These are phyloP conservation scores for Huso huso DNA, from an alignment of 2,797 vertebrate species.

Conservation along the genomic window DNA sequence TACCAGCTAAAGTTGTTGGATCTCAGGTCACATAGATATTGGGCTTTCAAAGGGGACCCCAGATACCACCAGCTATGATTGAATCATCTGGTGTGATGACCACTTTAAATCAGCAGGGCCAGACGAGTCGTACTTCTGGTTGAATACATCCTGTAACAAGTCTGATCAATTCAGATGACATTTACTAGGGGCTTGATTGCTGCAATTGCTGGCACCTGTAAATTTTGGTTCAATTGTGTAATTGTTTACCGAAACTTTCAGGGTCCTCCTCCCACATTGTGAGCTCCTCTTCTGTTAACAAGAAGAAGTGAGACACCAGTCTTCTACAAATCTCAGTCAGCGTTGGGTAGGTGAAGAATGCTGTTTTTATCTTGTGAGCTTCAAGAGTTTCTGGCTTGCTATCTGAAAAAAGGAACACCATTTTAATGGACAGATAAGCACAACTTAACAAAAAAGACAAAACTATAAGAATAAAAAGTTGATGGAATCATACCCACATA, in stretches of 20 bases:
- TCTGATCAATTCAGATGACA: too few relatives aligned
- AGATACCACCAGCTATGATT: too few relatives aligned
- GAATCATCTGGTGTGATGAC: too few relatives aligned
- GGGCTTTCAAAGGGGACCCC: neutral
- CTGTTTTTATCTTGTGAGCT: slow-evolving; percentile 89
- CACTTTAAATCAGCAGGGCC: too few relatives aligned
- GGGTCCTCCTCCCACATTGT: slow-evolving; percentile 97
- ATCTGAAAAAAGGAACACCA: slow-evolving; percentile 51
- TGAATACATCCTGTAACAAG: too few relatives aligned
- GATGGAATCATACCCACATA: too few relatives aligned
- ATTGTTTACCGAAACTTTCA: slow-evolving; percentile 82
- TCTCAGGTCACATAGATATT: neutral
- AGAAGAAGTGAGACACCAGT: slow-evolving; percentile 90
- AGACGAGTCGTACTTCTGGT: too few relatives aligned
- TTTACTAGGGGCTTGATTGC: too few relatives aligned
- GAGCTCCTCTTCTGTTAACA: slow-evolving; percentile 85
- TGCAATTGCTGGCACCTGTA: too few relatives aligned
- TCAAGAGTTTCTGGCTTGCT: slow-evolving; percentile 90
- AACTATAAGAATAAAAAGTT: too few relatives aligned
- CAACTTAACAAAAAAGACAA: too few relatives aligned
- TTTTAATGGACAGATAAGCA: too few relatives aligned
- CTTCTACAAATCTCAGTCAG: slow-evolving; percentile 87
- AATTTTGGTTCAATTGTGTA: neutral
- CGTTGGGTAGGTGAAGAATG: slow-evolving; percentile 88
- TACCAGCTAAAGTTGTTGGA: neutral